These are phyloP conservation scores for Dryococelus australis DNA, from an alignment of 2,888 invertebrate species.

Conservation along the genomic window DNA sequence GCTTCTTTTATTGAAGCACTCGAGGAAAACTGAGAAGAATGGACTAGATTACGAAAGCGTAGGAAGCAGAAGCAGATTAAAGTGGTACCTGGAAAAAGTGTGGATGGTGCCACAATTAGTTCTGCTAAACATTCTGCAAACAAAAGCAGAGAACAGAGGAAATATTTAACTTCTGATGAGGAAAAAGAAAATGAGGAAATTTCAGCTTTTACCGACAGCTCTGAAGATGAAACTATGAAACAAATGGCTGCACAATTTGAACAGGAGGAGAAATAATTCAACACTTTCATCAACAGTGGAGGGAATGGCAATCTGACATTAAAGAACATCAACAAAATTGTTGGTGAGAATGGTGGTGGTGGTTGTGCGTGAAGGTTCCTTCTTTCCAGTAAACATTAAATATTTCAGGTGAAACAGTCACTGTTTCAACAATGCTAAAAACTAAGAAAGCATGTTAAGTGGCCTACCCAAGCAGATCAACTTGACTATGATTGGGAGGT, in stretches of 20 bases:
- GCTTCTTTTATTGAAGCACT: not conserved
- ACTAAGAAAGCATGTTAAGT: not conserved
- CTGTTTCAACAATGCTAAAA: not conserved
- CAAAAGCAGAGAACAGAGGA: not conserved
- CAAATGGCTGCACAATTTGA: not conserved
- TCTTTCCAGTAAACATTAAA: not conserved
- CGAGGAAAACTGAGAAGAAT: too few species aligned
- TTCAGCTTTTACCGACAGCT: not conserved
- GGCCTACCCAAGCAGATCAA: not conserved
- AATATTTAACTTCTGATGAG: not conserved
- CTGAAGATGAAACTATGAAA: not conserved
- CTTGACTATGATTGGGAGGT: not conserved
- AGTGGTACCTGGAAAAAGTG: not conserved
- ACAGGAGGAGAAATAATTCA: not conserved
- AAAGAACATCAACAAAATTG: not conserved
- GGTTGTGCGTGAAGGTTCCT: not conserved
- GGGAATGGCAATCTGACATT: not conserved
- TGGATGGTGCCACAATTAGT: not conserved
- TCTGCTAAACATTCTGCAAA: not conserved
- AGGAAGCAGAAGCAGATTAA: not conserved
- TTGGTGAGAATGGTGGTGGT: not conserved
- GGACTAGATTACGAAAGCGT: not conserved
- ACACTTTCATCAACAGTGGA: constrained; percentile 3
- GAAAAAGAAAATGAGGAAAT: not conserved
- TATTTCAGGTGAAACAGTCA: not conserved